These are phyloP conservation scores for silkworm (Bombyx mori) DNA, from an alignment of 1,140 invertebrate genomes.

Conservation along the genomic window ASM3026992v2 NC_085111.1:13065001-13065500, in stretches of 20 bases:
- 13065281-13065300: conserved; percentile 55
- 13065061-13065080: conserved; percentile 1
- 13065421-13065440: conserved; percentile 80
- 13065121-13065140: conserved; percentile 80
- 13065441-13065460: conserved; percentile 68
- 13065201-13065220: conserved; percentile 85
- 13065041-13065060: no score
- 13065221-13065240: conserved; percentile 83
- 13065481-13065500: conserved; percentile 78
- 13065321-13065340: conserved; percentile 54
- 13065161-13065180: conserved; percentile 76
- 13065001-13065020: no score
- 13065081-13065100: conserved; percentile 79
- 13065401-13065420: conserved; percentile 85
- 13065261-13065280: conserved; percentile 47
- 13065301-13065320: conserved; percentile 44
- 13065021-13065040: no score
- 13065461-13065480: conserved; percentile 71
- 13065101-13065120: conserved; percentile 95
- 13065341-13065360: conserved; percentile 76
- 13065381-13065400: conserved; percentile 80
- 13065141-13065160: conserved; percentile 75
- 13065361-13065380: conserved; percentile 90
- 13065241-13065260: conserved; percentile 88
- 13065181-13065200: conserved; percentile 92